Evolutionary conservation across 2,888 invertebrate species (phyloP).

Genomic region (Osmoderma eremita): DNA sequence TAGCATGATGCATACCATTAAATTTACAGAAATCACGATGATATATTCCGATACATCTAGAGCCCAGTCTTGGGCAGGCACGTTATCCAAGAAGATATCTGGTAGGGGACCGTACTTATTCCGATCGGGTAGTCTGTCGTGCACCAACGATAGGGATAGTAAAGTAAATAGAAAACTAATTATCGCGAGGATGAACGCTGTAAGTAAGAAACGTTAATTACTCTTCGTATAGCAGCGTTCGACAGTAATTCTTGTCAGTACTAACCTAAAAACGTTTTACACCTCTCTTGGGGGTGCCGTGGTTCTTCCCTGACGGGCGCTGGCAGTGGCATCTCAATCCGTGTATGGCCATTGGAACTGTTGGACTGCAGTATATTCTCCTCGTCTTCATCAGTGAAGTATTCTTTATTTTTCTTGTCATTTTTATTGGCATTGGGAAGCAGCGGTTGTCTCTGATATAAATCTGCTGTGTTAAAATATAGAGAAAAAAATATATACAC

Average conservation of each 20-base stretch:
- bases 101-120: slow-evolving; percentile 79
- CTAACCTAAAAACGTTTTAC: slow-evolving; percentile 78
- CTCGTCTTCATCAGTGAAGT: slow-evolving; percentile 65
- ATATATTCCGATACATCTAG: slow-evolving; percentile 86
- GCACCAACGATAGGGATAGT: slow-evolving; percentile 83
- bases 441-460: slow-evolving; percentile 71
- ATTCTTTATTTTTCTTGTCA: slow-evolving; percentile 66
- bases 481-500: not conserved
- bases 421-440: slow-evolving; percentile 65
- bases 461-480: slow-evolving; percentile 60
- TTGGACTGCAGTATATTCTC: slow-evolving; percentile 60
- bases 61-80: slow-evolving; percentile 81
- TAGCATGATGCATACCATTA: slow-evolving; percentile 79
- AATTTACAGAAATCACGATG: slow-evolving; percentile 83
- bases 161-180: slow-evolving; percentile 74
- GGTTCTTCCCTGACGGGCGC: slow-evolving; percentile 78
- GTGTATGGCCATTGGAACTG: slow-evolving; percentile 65
- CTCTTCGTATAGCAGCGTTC: not conserved
- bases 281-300: slow-evolving; percentile 84
- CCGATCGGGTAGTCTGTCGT: slow-evolving; percentile 87
- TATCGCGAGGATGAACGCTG: slow-evolving; percentile 72
- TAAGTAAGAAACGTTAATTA: slow-evolving; percentile 54
- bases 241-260: too few species aligned
- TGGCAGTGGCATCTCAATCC: slow-evolving; percentile 73
- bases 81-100: slow-evolving; percentile 83